These are phyloP conservation scores for Leucoptera coffeella DNA, from an alignment of 2,888 invertebrate species.

Conservation along the genomic window DNA sequence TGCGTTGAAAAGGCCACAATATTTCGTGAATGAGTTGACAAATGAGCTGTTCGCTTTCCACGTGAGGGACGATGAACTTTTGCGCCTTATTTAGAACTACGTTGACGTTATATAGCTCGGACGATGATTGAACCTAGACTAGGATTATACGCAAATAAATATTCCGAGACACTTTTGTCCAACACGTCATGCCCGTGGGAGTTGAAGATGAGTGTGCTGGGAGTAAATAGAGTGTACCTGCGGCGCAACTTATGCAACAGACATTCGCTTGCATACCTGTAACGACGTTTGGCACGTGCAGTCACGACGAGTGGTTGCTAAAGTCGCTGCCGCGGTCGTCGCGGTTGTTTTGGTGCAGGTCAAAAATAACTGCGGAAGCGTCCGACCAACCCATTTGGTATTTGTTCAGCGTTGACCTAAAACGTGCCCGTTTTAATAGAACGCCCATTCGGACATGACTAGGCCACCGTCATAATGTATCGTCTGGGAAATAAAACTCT, in stretches of 20 bases:
- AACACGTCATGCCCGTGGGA: background rate
- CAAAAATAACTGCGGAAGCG: slow-evolving; percentile 51
- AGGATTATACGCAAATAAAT: background rate
- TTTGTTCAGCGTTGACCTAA: slow-evolving; percentile 54
- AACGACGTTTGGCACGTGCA: slow-evolving; percentile 8
- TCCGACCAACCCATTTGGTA: slow-evolving; percentile 51
- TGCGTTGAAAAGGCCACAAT: no score
- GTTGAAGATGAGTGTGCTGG: background rate
- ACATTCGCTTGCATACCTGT: slow-evolving; percentile 2
- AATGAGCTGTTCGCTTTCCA: no score
- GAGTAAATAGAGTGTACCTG: background rate
- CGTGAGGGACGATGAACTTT: no score
- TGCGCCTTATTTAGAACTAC: no score
- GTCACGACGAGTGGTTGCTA: no score
- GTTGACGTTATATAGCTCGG: background rate
- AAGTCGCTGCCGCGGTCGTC: slow-evolving; percentile 24
- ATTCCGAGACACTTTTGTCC: background rate
- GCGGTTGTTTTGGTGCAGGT: slow-evolving; percentile 27
- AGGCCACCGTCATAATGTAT: slow-evolving; percentile 16
- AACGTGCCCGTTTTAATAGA: slow-evolving; percentile 49
- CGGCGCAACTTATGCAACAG: slow-evolving; percentile 2
- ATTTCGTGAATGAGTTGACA: no score
- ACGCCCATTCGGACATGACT: slow-evolving; percentile 38
- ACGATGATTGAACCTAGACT: no score
- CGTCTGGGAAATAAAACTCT: slow-evolving; percentile 12